Conservation (phyloP, 2,888 invertebrate genomes). For the Trissonchulus latispiculum region DNA sequence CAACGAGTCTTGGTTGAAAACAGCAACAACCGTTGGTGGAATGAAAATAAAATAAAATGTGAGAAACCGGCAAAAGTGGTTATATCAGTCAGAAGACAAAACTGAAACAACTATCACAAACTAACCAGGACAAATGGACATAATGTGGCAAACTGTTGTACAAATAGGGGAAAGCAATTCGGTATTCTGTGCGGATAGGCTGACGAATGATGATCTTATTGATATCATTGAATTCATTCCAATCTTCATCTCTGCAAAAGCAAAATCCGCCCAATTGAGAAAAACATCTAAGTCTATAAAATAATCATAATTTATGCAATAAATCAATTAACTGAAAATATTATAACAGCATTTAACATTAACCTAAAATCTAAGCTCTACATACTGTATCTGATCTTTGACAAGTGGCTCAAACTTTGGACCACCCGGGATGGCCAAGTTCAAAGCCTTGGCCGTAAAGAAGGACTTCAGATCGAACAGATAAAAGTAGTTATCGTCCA, state of each 20-base stretch:
- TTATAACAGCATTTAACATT: too few relatives aligned
- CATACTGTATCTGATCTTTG: conserved; percentile 91
- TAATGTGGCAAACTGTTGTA: conserved; percentile 84
- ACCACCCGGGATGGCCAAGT: conserved; percentile 98
- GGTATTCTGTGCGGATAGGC: conserved; percentile 94
- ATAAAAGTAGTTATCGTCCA: conserved; percentile 97
- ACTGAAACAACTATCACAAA: conserved; percentile 18
- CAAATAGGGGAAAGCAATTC: conserved; percentile 96
- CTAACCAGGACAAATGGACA: conserved; percentile 94
- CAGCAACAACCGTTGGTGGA: too few relatives aligned
- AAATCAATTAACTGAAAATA: too few relatives aligned
- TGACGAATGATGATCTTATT: conserved; percentile 99
- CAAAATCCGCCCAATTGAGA: conserved; percentile 10
- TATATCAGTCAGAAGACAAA: conserved; percentile 11
- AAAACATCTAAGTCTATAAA: neutral
- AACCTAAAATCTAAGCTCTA: too few relatives aligned
- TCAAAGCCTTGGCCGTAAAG: conserved; percentile 97
- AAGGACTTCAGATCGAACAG: conserved; percentile 98
- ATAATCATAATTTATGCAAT: too few relatives aligned
- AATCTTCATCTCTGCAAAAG: conserved; percentile 78
- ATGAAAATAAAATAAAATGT: too few relatives aligned
- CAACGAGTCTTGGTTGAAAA: too few relatives aligned
- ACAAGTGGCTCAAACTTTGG: conserved; percentile 99
- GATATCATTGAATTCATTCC: conserved; percentile 99
- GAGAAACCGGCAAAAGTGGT: too few relatives aligned